Conservation (phyloP, 2,113 vertebrate species). For the Rhadina sibilatrix region DNA sequence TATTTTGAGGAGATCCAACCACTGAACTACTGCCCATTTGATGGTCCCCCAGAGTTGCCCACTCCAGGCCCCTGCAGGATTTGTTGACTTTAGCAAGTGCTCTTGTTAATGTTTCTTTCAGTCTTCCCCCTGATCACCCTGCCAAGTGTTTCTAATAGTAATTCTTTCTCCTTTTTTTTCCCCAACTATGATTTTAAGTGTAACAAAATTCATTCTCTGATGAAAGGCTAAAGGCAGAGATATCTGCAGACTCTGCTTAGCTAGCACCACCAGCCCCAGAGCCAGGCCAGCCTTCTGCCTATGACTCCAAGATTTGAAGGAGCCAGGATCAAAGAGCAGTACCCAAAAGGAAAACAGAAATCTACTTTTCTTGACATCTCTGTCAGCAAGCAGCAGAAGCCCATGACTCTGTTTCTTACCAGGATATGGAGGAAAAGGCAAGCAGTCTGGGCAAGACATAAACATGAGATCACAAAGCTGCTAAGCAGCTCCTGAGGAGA, state of each 20-base stretch:
- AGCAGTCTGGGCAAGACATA: not conserved
- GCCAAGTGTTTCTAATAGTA: not conserved
- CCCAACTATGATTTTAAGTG: not conserved
- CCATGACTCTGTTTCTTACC: not conserved
- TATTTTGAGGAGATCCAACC: not conserved
- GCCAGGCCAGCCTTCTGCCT: not conserved
- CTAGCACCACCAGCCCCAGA: not conserved
- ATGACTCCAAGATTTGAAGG: not conserved
- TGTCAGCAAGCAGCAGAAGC: not conserved
- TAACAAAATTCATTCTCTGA: not conserved
- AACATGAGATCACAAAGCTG: not conserved
- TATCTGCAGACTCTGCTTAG: not conserved
- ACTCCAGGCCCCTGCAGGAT: not conserved
- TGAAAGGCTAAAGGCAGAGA: not conserved
- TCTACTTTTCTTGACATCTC: not conserved
- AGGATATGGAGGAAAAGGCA: not conserved
- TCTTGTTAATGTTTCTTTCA: not conserved
- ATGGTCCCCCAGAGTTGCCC: not conserved
- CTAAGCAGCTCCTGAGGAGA: not conserved
- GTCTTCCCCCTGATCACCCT: not conserved
- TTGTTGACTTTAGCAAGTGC: not conserved
- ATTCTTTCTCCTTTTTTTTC: not conserved
- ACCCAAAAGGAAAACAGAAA: not conserved
- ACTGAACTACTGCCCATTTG: not conserved
- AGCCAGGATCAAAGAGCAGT: not conserved